phyloP scores from a whole-genome alignment of 2,888 invertebrate species.

The Schizaphis graminum region DNA sequence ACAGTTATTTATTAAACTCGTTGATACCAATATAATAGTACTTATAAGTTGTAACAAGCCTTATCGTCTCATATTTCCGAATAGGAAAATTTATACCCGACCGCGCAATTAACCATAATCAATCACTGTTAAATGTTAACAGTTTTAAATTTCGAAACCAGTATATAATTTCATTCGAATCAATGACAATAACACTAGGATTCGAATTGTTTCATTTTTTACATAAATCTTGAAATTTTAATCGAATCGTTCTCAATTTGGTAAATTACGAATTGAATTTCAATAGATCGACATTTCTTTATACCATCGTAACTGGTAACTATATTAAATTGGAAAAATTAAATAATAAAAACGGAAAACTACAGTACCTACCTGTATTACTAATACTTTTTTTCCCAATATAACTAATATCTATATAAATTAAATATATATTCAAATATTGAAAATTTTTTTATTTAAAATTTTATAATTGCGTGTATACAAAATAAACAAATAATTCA shows the following conservation, averaged over 20 bases:
- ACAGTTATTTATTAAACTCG: background rate
- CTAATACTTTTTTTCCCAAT: no score
- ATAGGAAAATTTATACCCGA: constrained; percentile 1
- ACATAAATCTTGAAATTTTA: background rate
- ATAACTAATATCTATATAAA: background rate
- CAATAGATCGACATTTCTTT: background rate
- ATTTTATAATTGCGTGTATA: background rate
- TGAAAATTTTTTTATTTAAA: background rate
- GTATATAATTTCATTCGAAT: constrained; percentile 8
- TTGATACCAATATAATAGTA: background rate
- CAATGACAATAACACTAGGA: background rate
- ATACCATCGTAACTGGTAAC: background rate
- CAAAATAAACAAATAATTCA: background rate
- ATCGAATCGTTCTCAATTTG: background rate
- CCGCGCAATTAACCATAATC: constrained; percentile 23
- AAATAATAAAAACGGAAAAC: background rate
- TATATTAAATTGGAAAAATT: background rate
- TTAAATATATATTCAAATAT: background rate
- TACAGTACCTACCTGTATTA: background rate
- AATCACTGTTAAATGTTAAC: background rate
- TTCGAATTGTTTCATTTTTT: background rate
- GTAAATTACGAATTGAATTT: constrained; percentile 1
- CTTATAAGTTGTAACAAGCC: background rate
- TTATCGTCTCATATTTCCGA: constrained; percentile 31
- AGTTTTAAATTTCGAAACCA: constrained; percentile 27